These are phyloP conservation scores for Silurus glanis DNA, from an alignment of 2,113 vertebrate species.

Conservation along the genomic window DNA sequence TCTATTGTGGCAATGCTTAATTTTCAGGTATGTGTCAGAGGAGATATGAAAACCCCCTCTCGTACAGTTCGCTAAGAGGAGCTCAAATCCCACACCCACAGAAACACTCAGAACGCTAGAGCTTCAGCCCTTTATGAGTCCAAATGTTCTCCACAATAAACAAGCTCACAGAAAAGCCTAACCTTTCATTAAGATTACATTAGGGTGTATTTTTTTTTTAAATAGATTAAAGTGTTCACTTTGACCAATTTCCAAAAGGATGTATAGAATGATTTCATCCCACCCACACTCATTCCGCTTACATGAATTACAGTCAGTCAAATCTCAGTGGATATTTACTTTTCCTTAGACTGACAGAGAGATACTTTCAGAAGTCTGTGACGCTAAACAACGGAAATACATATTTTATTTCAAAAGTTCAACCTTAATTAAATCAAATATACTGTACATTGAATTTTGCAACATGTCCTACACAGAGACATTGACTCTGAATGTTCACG, in stretches of 20 bases:
- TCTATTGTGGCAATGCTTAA: constrained; percentile 41
- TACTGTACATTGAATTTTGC: background rate
- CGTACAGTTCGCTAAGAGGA: constrained; percentile 33
- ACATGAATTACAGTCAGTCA: background rate
- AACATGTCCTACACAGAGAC: background rate
- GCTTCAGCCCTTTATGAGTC: constrained; percentile 1
- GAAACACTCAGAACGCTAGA: constrained; percentile 29
- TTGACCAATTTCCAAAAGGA: constrained; percentile 7
- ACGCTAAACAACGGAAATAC: background rate
- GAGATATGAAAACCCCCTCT: constrained; percentile 40
- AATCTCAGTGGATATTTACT: background rate
- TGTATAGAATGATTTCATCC: background rate
- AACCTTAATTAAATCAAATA: background rate
- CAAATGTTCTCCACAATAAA: constrained; percentile 31
- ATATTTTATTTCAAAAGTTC: background rate
- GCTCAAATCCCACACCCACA: constrained; percentile 48
- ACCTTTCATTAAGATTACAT: constrained; percentile 17
- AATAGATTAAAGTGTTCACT: background rate
- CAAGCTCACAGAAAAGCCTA: constrained; percentile 8
- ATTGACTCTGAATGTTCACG: background rate
- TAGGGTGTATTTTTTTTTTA: background rate
- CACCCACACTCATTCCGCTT: background rate
- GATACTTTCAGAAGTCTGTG: background rate
- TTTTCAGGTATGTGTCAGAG: constrained; percentile 44
- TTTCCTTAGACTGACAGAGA: background rate